A percentile compares a stretch with the other conserved stretches of the same genome.
These are phyloP conservation scores for Keiferia lycopersicella DNA, from an alignment of 2,888 invertebrate genomes.

Conservation along the genomic window DNA sequence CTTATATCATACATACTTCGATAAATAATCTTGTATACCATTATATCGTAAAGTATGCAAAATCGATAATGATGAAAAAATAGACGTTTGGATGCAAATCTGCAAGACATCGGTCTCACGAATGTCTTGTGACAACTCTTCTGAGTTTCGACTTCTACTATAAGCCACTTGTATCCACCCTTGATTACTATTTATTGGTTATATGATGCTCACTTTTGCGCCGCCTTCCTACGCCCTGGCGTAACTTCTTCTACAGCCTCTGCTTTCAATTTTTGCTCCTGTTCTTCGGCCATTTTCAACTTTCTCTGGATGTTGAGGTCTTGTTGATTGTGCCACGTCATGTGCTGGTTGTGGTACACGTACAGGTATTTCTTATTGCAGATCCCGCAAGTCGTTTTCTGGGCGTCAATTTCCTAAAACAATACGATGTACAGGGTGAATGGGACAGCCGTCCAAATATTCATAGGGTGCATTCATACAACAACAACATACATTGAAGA, in stretches of 20 bases:
- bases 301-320: constrained; percentile 44
- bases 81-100: no score
- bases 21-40: no score
- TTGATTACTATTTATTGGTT: neutral
- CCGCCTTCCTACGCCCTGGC: constrained; percentile 55
- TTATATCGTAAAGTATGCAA: no score
- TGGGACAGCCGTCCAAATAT: no score
- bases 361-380: constrained; percentile 76
- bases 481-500: no score
- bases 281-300: constrained; percentile 35
- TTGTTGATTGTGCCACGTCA: constrained; percentile 68
- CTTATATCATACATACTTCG: no score
- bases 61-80: no score
- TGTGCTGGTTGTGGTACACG: constrained; percentile 82
- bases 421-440: neutral
- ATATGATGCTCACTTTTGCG: constrained; percentile 53
- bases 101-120: no score
- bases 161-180: neutral
- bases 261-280: constrained; percentile 31
- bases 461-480: no score
- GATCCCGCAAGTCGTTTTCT: constrained; percentile 75
- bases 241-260: constrained; percentile 24
- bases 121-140: no score
- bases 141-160: no score
- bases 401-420: constrained; percentile 67